Evolutionary conservation across 37 sponge, comb jelly and placozoan species (phyloP), one percentile per base, ranked within the genome.

Genomic region (Hormiphora californensis): DNA sequence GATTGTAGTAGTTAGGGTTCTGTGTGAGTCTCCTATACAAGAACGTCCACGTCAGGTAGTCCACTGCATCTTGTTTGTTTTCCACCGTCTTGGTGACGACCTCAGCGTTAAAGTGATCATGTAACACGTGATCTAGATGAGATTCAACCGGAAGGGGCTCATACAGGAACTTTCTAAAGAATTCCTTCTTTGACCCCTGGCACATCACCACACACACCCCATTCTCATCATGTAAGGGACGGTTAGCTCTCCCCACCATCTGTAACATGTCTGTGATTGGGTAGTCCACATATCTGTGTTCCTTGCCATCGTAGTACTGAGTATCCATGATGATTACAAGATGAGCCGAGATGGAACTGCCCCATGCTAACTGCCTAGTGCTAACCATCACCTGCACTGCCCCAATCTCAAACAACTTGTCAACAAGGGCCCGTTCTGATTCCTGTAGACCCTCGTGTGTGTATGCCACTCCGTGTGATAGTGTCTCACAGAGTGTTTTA

Each of bases 1-100:
- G 89, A 86, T 95, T 95, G 89, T 98, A 98, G 90, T 91, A 98
- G 91, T 98, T 98, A 2, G 99, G 99, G 88, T 98, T 98, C 55
- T 91, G 95, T 21, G 95, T 98, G 90, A 98, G 92, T 39, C 99
- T 61, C 11, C 99, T 87, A 67, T 98, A 98, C 49, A 98, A 86
- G 89, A 95, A 95, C 55, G 99, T 94, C 99, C 99, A 98, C 0
- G 99, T 98, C 28, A 98, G 91, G 87, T 98, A 98, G 87, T 98
- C 99, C 40, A 98, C 99, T 11, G 99, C 99, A 88, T 98, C 99
- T 54, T 98, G 99, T 59, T 98, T 98, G 91, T 95, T 98, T 87
- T 95, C 95, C 1, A 98, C 89, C 0, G 95, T 98, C 91, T 93
- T 95, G 28, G 99, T 98, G 25, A 98, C 99, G 22, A 95, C 90